These are phyloP conservation scores for Spodoptera exigua DNA, from an alignment of 2,888 invertebrate genomes.

Conservation along the genomic window DNA sequence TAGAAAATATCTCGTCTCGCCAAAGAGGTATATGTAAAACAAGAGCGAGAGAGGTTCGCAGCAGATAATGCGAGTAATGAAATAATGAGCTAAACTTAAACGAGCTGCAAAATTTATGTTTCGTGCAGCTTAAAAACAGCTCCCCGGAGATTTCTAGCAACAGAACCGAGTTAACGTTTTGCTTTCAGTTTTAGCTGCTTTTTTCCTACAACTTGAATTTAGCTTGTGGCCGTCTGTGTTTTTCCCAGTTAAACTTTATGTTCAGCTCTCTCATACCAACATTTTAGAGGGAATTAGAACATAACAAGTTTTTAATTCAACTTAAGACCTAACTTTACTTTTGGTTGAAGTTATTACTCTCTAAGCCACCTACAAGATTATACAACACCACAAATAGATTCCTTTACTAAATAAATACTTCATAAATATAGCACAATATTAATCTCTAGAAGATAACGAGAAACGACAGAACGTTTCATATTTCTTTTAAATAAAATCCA, in stretches of 20 bases:
- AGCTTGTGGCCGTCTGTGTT: constrained; percentile 74
- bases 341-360: constrained; percentile 21
- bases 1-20: constrained; percentile 11
- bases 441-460: constrained; percentile 38
- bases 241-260: constrained; percentile 72
- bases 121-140: constrained; percentile 86
- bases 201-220: constrained; percentile 77
- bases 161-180: constrained; percentile 82
- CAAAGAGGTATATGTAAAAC: constrained; percentile 4
- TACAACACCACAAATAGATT: background rate
- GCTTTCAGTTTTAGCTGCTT: constrained; percentile 72
- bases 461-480: constrained; percentile 50
- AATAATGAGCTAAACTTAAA: constrained; percentile 87
- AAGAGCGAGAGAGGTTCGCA: constrained; percentile 60
- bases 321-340: constrained; percentile 29
- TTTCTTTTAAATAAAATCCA: constrained; percentile 56
- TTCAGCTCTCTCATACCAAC: constrained; percentile 57
- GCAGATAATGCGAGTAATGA: constrained; percentile 81
- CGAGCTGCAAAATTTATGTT: constrained; percentile 87
- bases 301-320: constrained; percentile 41
- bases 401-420: constrained; percentile 21
- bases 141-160: constrained; percentile 79
- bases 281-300: constrained; percentile 50
- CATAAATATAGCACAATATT: constrained; percentile 29
- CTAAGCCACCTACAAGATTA: constrained; percentile 10